Conservation (phyloP, 2,113 vertebrate genomes). For the Tylochromis polylepis region DNA sequence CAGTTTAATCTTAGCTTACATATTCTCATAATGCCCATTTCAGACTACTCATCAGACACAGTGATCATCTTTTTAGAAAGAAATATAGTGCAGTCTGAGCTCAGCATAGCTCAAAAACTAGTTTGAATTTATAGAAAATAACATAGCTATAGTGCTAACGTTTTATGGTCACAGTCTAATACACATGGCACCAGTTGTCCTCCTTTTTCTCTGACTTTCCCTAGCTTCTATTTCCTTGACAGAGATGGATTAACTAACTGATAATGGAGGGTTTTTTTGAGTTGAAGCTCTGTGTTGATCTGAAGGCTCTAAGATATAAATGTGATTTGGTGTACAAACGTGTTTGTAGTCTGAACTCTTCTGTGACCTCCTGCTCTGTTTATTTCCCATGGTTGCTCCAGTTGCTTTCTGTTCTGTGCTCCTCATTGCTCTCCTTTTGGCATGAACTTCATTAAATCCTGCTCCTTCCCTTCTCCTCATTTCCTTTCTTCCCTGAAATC, state of each 20-base stretch:
- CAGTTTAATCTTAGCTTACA: background rate
- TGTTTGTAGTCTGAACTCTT: background rate
- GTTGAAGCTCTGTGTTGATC: background rate
- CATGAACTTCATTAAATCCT: background rate
- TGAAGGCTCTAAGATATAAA: background rate
- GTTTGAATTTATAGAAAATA: background rate
- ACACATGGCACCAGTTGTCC: background rate
- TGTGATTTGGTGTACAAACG: background rate
- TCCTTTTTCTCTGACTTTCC: background rate
- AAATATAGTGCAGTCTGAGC: background rate
- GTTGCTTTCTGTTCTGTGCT: background rate
- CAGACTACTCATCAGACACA: background rate
- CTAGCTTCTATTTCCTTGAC: background rate
- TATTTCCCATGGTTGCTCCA: background rate
- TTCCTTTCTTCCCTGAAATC: background rate
- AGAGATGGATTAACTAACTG: background rate
- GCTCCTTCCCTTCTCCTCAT: background rate
- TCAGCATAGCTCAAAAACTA: background rate
- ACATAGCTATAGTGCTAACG: background rate
- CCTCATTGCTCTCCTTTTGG: background rate
- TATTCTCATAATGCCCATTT: background rate
- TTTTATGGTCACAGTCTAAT: background rate
- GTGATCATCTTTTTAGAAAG: background rate
- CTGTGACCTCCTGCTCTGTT: background rate
- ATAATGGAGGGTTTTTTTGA: background rate